Evolutionary conservation across 2,888 invertebrate genomes (phyloP).

Genomic region (Eulithis testata): DNA sequence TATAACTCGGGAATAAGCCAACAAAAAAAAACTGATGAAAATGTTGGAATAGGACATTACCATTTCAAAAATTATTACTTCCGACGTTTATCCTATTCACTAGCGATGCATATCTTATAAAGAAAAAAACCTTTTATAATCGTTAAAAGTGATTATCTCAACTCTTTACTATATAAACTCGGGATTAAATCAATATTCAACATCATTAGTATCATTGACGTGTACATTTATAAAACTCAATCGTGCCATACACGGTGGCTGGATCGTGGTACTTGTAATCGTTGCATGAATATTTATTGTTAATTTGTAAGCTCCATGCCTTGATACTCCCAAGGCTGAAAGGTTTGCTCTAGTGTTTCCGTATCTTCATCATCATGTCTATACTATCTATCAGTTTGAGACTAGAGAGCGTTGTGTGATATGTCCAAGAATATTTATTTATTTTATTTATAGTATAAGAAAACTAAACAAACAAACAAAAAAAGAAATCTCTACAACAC

Average conservation of each 20-base stretch:
- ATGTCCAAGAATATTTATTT: no score
- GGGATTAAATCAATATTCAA: slow-evolving; percentile 38
- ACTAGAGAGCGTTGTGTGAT: no score
- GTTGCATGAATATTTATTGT: slow-evolving; percentile 79
- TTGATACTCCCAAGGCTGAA: slow-evolving; percentile 23
- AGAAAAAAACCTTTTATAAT: no score
- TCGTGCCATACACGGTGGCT: slow-evolving; percentile 53
- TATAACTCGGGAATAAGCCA: no score
- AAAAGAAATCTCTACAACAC: neutral
- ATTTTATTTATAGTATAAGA: no score
- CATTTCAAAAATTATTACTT: no score
- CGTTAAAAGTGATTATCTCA: neutral
- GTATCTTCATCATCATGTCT: neutral
- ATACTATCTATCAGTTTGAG: no score
- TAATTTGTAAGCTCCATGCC: slow-evolving; percentile 64
- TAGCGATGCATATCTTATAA: no score
- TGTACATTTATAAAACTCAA: slow-evolving; percentile 52
- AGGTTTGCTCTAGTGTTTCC: slow-evolving; percentile 2
- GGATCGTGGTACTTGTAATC: slow-evolving; percentile 57
- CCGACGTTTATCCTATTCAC: no score
- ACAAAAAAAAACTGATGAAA: no score
- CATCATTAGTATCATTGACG: slow-evolving; percentile 47
- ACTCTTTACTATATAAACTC: slow-evolving; percentile 17
- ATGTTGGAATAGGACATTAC: no score
- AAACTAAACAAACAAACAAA: no score